Percentiles rank a stretch among this genome's conserved stretches.
These are phyloP conservation scores for Polia nebulosa DNA, from an alignment of 2,888 invertebrate species.

Conservation along the genomic window DNA sequence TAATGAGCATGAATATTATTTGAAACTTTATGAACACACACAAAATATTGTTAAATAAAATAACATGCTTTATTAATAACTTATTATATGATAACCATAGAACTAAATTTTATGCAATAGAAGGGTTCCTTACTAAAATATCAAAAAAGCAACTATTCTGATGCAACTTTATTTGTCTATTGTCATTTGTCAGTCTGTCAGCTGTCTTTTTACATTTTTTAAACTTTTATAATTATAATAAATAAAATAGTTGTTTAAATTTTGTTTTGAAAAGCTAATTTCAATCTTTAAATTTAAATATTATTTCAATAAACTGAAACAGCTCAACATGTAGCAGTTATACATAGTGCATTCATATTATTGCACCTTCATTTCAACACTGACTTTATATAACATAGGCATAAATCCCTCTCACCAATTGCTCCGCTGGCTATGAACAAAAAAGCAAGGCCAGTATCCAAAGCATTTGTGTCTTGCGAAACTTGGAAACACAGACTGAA, in stretches of 20 bases:
- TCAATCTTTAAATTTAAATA: not conserved
- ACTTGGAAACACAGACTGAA: constrained; percentile 87
- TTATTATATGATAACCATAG: constrained; percentile 13
- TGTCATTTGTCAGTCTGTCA: too few species aligned
- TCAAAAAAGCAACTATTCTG: not conserved
- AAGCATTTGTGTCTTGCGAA: constrained; percentile 82
- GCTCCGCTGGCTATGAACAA: constrained; percentile 86
- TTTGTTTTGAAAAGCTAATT: not conserved
- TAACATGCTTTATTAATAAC: constrained; percentile 14
- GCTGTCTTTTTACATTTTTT: not conserved
- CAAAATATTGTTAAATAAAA: constrained; percentile 11
- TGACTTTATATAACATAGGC: constrained; percentile 72
- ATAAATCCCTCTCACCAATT: constrained; percentile 84
- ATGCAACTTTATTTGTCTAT: not conserved
- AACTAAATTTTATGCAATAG: not conserved
- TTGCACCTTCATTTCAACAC: constrained; percentile 62
- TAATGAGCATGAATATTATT: constrained; percentile 6
- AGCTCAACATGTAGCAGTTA: not conserved
- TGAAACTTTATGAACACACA: not conserved
- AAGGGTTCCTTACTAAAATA: not conserved
- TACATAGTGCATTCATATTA: constrained; percentile 48
- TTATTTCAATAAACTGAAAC: not conserved
- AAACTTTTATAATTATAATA: not conserved
- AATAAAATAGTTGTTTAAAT: not conserved
- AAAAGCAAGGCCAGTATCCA: constrained; percentile 87